phyloP scores from a whole-genome alignment of 2,113 vertebrate species.

The Dromaius novaehollandiae region DNA sequence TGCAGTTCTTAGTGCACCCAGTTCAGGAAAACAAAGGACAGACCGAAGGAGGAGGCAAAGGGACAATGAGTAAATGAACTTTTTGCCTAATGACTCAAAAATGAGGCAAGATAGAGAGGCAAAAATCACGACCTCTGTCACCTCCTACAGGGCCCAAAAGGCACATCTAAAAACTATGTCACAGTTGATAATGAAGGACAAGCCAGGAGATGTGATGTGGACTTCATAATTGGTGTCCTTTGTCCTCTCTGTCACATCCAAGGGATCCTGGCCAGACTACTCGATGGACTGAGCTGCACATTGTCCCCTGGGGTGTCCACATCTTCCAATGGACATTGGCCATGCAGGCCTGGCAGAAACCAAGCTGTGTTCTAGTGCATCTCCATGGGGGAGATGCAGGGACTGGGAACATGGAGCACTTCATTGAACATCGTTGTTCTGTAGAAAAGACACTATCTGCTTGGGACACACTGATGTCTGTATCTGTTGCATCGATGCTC shows the following conservation, averaged over 20 bases:
- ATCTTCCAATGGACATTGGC: not conserved
- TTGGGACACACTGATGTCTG: not conserved
- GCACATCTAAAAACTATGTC: not conserved
- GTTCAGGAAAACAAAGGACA: not conserved
- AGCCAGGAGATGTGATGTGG: not conserved
- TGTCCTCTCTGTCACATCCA: not conserved
- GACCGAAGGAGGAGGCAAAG: too few species aligned
- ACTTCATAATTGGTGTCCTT: not conserved
- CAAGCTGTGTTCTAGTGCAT: not conserved
- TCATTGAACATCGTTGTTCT: not conserved
- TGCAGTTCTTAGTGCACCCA: not conserved
- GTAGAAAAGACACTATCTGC: not conserved
- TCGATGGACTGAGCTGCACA: accelerated
- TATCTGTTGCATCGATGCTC: not conserved
- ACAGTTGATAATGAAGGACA: not conserved
- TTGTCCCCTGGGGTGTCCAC: not conserved
- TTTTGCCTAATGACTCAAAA: not conserved
- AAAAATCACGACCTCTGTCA: not conserved
- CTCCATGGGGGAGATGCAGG: not conserved
- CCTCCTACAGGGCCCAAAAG: not conserved
- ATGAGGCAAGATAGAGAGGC: not conserved
- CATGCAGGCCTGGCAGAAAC: not conserved
- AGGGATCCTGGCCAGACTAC: not conserved
- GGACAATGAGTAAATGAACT: not conserved
- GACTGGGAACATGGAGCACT: not conserved